Conservation (phyloP, 2,113 vertebrate genomes). For the Arenaria interpres region DNA sequence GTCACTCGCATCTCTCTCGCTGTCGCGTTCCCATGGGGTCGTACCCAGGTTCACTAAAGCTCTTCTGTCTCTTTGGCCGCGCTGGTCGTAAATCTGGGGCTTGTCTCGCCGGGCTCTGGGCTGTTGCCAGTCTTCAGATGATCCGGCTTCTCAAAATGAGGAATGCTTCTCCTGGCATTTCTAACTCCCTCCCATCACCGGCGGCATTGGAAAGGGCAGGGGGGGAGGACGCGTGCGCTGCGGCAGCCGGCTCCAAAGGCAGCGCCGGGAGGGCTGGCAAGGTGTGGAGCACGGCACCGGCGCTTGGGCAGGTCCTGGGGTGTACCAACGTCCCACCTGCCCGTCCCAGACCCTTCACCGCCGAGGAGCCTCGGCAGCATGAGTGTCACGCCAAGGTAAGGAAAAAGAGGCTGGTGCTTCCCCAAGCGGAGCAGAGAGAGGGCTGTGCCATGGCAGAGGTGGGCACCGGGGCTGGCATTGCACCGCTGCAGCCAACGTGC, state of each 20-base stretch:
- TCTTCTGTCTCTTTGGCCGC: neutral
- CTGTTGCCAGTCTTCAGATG: neutral
- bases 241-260: neutral
- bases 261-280: neutral
- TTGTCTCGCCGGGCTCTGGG: neutral
- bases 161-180: neutral
- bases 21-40: neutral
- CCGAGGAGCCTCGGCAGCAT: neutral
- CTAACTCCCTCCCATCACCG: neutral
- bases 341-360: rapidly evolving
- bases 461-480: rapidly evolving
- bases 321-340: rapidly evolving
- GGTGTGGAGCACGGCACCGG: rapidly evolving
- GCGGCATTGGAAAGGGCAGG: neutral
- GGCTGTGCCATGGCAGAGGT: neutral
- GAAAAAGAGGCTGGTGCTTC: neutral
- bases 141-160: neutral
- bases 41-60: neutral
- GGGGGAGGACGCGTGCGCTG: neutral
- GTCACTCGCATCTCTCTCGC: neutral
- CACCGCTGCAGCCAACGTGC: rapidly evolving
- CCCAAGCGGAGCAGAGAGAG: neutral
- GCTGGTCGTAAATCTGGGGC: neutral
- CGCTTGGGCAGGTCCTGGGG: neutral
- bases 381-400: neutral